Conservation (phyloP, 2,888 invertebrate genomes). For the Geotrupes spiniger region DNA sequence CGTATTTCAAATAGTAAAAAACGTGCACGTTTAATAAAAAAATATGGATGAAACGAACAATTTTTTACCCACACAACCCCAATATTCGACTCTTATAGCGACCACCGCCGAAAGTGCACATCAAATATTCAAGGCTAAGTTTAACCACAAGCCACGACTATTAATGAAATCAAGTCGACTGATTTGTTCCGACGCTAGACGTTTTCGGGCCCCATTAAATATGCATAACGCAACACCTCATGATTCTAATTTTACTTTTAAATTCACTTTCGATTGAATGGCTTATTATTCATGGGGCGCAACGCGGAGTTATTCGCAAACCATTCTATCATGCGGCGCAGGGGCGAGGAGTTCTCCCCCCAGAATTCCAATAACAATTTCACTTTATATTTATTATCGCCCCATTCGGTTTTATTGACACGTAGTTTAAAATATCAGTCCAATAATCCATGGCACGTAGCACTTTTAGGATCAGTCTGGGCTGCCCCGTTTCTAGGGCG, state of each 20-base stretch:
- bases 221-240: conserved; percentile 30
- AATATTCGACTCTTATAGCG: no score
- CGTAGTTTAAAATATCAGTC: conserved; percentile 44
- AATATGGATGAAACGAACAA: no score
- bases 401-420: conserved; percentile 45
- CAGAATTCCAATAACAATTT: conserved; percentile 42
- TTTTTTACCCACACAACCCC: no score
- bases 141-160: neutral
- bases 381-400: conserved; percentile 44
- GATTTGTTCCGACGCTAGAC: conserved; percentile 26
- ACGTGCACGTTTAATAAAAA: no score
- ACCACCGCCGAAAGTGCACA: no score
- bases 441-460: conserved; percentile 42
- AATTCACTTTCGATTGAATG: conserved; percentile 38
- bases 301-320: conserved; percentile 27
- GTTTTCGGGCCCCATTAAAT: conserved; percentile 26
- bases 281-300: conserved; percentile 34
- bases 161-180: conserved; percentile 28
- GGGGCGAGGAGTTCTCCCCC: conserved; percentile 16
- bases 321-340: conserved; percentile 27
- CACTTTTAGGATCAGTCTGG: conserved; percentile 34
- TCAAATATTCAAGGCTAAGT: no score
- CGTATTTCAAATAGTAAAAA: no score
- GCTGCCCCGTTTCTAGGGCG: conserved; percentile 15
- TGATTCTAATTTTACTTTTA: conserved; percentile 37